A percentile compares a stretch with the other conserved stretches of the same genome.
These are phyloP conservation scores for Tragopan temminckii DNA, from an alignment of 2,797 vertebrate genomes.

Conservation along the genomic window DNA sequence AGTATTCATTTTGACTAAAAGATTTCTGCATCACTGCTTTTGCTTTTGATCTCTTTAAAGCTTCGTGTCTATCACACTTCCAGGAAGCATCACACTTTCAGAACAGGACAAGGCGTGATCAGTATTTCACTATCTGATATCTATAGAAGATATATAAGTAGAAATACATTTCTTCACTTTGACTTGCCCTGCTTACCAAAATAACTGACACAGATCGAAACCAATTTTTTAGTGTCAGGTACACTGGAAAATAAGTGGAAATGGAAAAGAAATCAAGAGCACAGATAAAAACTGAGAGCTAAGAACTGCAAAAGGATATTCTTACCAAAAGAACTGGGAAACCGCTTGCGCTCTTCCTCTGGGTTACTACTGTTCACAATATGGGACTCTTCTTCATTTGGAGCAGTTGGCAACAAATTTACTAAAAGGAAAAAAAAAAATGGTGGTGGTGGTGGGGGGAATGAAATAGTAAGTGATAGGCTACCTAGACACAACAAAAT, in stretches of 20 bases:
- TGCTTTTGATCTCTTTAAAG: neutral
- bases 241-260: neutral
- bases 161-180: neutral
- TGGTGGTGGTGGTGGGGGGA: too few relatives aligned
- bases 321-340: conserved; percentile 60
- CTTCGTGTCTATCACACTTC: neutral
- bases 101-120: neutral
- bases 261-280: neutral
- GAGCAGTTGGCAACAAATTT: neutral
- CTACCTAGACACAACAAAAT: neutral
- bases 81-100: neutral
- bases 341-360: neutral
- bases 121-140: neutral
- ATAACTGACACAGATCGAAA: neutral
- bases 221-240: neutral
- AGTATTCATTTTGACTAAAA: neutral
- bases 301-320: neutral
- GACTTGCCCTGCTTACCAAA: neutral
- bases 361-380: neutral
- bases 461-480: neutral
- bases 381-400: neutral
- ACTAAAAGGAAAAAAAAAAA: neutral
- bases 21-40: neutral
- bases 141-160: neutral
- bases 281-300: neutral